These are phyloP conservation scores for Dolichomitus sp. DNA, from an alignment of 2,888 invertebrate species.

Conservation along the genomic window DNA sequence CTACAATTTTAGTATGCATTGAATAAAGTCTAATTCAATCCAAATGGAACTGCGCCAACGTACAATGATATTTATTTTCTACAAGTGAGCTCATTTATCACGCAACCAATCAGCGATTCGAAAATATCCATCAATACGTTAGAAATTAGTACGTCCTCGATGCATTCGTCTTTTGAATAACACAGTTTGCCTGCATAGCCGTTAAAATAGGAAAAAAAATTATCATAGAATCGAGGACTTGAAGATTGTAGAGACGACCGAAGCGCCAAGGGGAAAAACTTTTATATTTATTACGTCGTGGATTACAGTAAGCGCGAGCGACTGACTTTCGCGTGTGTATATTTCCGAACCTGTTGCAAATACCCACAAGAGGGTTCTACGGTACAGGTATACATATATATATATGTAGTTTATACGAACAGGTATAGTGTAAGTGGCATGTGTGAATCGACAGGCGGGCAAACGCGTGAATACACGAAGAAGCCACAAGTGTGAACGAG, in stretches of 20 bases:
- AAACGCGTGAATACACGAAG: constrained; percentile 36
- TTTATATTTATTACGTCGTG: constrained; percentile 51
- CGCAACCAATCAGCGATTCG: neutral
- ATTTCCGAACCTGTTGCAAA: constrained; percentile 53
- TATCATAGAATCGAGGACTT: constrained; percentile 37
- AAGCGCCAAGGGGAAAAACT: constrained; percentile 21
- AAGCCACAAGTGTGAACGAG: constrained; percentile 56
- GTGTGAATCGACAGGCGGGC: constrained; percentile 30
- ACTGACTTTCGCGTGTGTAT: constrained; percentile 29
- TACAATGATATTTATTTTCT: constrained; percentile 44
- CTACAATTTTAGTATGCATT: too few relatives aligned
- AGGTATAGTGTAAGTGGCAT: constrained; percentile 2
- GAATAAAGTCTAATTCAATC: too few relatives aligned
- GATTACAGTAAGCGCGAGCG: constrained; percentile 41
- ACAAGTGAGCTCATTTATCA: constrained; percentile 32
- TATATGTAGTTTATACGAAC: neutral
- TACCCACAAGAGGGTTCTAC: constrained; percentile 9
- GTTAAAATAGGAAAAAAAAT: constrained; percentile 26
- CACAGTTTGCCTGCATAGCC: neutral
- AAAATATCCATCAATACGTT: constrained; percentile 45
- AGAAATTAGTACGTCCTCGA: constrained; percentile 39
- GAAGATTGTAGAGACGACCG: constrained; percentile 28
- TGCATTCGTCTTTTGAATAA: constrained; percentile 37
- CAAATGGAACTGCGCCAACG: neutral
- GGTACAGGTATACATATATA: constrained; percentile 15